Percentiles rank a stretch among this genome's conserved stretches.
Conservation (phyloP, 2,797 vertebrate genomes). For the Aotus griseimembra region DNA sequence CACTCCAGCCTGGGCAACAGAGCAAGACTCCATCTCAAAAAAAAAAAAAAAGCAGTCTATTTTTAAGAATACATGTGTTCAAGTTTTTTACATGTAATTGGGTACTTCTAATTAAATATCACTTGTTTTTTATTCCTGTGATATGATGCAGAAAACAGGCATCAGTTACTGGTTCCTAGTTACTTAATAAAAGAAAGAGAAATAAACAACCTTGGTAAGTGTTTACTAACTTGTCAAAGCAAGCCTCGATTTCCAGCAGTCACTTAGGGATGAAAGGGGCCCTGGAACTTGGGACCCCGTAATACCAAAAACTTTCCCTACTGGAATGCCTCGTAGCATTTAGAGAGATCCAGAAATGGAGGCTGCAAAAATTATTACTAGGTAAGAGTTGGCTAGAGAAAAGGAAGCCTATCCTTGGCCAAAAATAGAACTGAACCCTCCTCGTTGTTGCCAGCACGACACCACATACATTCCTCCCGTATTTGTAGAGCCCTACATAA, state of each 20-base stretch:
- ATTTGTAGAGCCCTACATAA: background rate
- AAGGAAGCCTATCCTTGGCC: background rate
- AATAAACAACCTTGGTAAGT: rapidly evolving
- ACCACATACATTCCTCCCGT: background rate
- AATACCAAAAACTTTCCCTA: background rate
- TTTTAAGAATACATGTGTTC: background rate
- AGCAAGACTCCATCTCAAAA: background rate
- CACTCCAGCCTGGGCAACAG: background rate
- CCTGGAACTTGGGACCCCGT: background rate
- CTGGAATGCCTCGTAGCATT: rapidly evolving
- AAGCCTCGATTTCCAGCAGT: rapidly evolving
- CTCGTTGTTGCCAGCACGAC: rapidly evolving
- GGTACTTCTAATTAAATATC: background rate
- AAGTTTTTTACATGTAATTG: background rate
- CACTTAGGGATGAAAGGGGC: background rate
- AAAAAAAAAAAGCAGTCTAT: background rate
- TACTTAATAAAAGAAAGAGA: background rate
- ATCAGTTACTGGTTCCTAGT: background rate
- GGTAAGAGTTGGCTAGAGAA: background rate
- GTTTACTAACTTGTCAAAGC: background rate
- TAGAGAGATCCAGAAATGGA: background rate
- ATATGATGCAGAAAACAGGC: background rate
- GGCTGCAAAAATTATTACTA: background rate
- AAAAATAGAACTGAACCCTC: background rate
- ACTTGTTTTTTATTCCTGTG: background rate